Conservation (phyloP, 2,888 invertebrate species). For the Malthinus seriepunctatus region DNA sequence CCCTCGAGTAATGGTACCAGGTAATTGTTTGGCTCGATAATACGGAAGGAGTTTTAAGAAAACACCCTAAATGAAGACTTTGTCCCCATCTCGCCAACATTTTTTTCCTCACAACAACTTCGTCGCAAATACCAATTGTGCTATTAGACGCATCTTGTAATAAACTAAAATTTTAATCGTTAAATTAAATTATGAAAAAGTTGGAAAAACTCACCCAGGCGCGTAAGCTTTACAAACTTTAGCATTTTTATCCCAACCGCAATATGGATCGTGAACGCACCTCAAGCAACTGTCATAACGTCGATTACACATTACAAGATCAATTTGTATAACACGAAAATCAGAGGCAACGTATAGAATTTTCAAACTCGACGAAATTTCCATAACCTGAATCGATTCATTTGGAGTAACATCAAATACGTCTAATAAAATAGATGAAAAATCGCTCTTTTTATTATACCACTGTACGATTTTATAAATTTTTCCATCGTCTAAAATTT, state of each 20-base stretch:
- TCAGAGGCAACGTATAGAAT: conserved; percentile 90
- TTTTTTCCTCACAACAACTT: conserved; percentile 84
- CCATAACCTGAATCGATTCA: conserved; percentile 90
- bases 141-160: conserved; percentile 90
- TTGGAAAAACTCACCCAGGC: conserved; percentile 67
- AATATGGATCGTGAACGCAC: conserved; percentile 94
- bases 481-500: conserved; percentile 75
- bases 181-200: neutral
- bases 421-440: conserved; percentile 84
- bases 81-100: conserved; percentile 92
- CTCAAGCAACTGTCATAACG: conserved; percentile 91
- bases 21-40: conserved; percentile 79
- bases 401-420: conserved; percentile 90
- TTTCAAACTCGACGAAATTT: conserved; percentile 86
- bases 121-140: conserved; percentile 87
- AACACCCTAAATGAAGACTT: conserved; percentile 88
- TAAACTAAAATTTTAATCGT: conserved; percentile 57
- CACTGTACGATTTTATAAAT: conserved; percentile 95
- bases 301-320: conserved; percentile 86
- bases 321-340: conserved; percentile 84
- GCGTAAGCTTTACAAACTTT: conserved; percentile 86
- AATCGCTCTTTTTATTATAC: conserved; percentile 68
- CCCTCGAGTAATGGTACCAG: conserved; percentile 88
- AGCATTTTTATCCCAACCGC: conserved; percentile 93
- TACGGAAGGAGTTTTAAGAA: conserved; percentile 87